A percentile compares a stretch with the other conserved stretches of the same genome.
Conservation (phyloP, 2,797 vertebrate species). For the Propithecus deckenii region DNA sequence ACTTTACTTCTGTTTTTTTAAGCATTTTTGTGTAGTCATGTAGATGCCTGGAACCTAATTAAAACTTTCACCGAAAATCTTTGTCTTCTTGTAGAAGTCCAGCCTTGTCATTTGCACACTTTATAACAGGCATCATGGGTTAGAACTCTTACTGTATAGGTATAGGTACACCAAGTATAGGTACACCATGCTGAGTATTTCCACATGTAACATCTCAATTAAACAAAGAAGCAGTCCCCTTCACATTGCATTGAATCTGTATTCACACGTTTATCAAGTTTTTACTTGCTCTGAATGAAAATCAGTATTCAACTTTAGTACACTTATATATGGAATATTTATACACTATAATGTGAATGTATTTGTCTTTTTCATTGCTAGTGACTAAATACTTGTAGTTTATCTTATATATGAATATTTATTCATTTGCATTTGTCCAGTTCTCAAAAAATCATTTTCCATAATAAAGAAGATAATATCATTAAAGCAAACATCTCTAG, state of each 20-base stretch:
- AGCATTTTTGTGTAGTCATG: background rate
- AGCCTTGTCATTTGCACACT: background rate
- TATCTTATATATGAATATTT: background rate
- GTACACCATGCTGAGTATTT: background rate
- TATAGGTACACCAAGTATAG: background rate
- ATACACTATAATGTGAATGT: background rate
- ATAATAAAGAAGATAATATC: background rate
- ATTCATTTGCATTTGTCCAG: background rate
- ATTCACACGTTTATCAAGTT: background rate
- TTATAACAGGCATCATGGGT: background rate
- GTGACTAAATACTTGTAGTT: background rate
- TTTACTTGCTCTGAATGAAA: background rate
- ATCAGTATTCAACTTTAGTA: background rate
- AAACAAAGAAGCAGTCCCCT: background rate
- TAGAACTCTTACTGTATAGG: background rate
- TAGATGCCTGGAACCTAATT: background rate
- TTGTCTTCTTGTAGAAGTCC: background rate
- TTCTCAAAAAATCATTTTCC: background rate
- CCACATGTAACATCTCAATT: background rate
- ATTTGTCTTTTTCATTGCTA: background rate
- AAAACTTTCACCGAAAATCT: background rate
- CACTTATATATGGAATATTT: background rate
- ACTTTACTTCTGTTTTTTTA: background rate
- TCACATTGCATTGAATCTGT: background rate
- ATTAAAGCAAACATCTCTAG: background rate